Evolutionary conservation across 1,140 invertebrate genomes (phyloP).

Genomic region (Saxidomus purpurata): DNA sequence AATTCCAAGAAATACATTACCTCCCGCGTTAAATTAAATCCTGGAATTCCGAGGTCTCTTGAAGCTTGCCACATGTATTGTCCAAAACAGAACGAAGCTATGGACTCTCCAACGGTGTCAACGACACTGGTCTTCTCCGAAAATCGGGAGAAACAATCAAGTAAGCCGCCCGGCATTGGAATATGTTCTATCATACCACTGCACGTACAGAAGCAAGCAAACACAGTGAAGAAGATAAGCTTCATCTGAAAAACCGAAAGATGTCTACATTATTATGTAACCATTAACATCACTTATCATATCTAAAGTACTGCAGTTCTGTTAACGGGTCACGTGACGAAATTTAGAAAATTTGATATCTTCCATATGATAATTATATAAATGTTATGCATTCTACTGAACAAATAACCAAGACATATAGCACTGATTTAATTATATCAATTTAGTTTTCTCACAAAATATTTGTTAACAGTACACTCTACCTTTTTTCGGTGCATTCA

Average conservation of each 20-base stretch:
- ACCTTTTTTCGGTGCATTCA: too few species aligned
- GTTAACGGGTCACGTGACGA: too few species aligned
- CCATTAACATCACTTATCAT: too few species aligned
- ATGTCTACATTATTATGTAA: neutral
- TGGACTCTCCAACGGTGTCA: constrained; percentile 62
- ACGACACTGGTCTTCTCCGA: constrained; percentile 45
- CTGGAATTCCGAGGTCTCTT: constrained; percentile 37
- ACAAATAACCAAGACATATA: too few species aligned
- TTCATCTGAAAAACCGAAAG: constrained; percentile 26
- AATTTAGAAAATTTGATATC: too few species aligned
- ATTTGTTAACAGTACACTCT: too few species aligned
- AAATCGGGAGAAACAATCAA: constrained; percentile 54
- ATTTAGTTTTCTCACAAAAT: too few species aligned
- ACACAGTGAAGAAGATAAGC: neutral
- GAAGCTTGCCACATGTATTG: constrained; percentile 56
- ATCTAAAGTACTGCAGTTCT: too few species aligned
- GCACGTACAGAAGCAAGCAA: neutral
- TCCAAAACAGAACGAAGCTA: constrained; percentile 54
- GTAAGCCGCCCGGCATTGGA: constrained; percentile 31
- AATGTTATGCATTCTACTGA: too few species aligned
- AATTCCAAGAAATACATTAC: constrained; percentile 13
- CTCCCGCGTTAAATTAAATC: constrained; percentile 63
- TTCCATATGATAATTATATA: too few species aligned
- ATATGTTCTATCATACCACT: constrained; percentile 54
- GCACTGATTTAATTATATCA: too few species aligned